Evolutionary conservation across 2,888 invertebrate genomes (phyloP), one percentile per base, ranked within the genome.

Genomic region (Tupiocoris notatus): DNA sequence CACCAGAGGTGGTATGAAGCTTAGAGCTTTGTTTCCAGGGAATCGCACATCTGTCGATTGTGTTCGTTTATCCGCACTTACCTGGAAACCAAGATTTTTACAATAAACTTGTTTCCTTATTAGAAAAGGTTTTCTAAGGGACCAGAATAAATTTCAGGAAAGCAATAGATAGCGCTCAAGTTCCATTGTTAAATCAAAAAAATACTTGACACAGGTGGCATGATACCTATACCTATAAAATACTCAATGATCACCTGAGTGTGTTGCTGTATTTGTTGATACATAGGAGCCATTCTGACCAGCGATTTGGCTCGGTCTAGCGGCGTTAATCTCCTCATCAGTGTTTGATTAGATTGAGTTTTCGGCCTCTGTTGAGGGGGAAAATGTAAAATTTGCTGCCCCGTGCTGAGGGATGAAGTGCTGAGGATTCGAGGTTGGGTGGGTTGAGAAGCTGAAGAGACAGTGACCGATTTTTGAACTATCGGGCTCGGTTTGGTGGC

Each of bases 241-340:
- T 9, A 59, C 12, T 17, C 1, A 56, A 57, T 57, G 1, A 12
- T 58, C 59, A 70, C 70, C 70, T 58, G 70, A 1, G 59, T 23
- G 24, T 70, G 70, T 18, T 70, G 70, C 25, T 70, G 58, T 18
- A 70, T 70, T 25, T 70, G 70, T 59, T 70, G 70, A 24, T 70
- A 70, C 70, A 70, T 54, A 0, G 66, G 76, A 12, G 76, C 75
- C 79, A 79, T 79, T 23, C 79, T 56, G 6, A 79, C 79, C 6
- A 79, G 62, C 24, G 76, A 67, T 59, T 79, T 79, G 7, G 79
- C 79, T 25, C 77, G 56, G 25, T 79, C 75, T 16, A 79, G 71
- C 54, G 68, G 76, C 9, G 78, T 78, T 16, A 75, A 57, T 2
- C 9, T 20, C 56, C 22, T 25, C 2, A 63, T 16, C 21, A 20